Conservation (phyloP, 2,113 vertebrate genomes). For the Sula dactylatra region DNA sequence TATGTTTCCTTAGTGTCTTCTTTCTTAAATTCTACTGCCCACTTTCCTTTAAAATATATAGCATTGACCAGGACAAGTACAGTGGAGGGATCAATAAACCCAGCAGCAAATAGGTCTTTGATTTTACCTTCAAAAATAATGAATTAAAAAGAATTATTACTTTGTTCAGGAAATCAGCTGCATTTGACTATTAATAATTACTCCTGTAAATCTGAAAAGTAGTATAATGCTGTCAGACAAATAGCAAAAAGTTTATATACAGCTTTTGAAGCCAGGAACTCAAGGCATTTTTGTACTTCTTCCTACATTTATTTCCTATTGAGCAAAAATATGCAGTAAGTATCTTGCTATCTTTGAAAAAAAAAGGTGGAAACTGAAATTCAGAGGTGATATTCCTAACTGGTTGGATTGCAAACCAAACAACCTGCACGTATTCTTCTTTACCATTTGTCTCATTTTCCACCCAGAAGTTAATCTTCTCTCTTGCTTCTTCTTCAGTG, state of each 20-base stretch:
- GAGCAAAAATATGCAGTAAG: not conserved
- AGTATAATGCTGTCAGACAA: not conserved
- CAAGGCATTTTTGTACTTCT: not conserved
- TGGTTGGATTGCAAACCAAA: not conserved
- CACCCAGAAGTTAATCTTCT: conserved; percentile 74
- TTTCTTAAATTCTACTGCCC: conserved; percentile 79
- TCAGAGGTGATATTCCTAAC: not conserved
- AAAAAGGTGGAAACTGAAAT: not conserved
- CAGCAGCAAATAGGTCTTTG: conserved; percentile 80
- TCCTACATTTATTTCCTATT: not conserved
- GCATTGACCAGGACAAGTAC: conserved; percentile 86
- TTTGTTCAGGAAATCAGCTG: not conserved
- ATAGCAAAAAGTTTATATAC: not conserved
- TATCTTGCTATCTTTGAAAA: not conserved
- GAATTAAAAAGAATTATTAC: not conserved
- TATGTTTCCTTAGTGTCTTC: conserved; percentile 76
- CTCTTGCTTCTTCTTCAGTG: conserved; percentile 66
- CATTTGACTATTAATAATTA: not conserved
- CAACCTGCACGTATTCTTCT: not conserved
- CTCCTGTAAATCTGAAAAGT: not conserved
- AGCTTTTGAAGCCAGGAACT: not conserved
- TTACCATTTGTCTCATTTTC: conserved; percentile 74
- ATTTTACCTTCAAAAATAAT: conserved; percentile 82
- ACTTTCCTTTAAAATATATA: conserved; percentile 92
- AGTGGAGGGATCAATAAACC: conserved; percentile 73